Conservation (phyloP, 2,888 invertebrate genomes). For the Magallana nippona region DNA sequence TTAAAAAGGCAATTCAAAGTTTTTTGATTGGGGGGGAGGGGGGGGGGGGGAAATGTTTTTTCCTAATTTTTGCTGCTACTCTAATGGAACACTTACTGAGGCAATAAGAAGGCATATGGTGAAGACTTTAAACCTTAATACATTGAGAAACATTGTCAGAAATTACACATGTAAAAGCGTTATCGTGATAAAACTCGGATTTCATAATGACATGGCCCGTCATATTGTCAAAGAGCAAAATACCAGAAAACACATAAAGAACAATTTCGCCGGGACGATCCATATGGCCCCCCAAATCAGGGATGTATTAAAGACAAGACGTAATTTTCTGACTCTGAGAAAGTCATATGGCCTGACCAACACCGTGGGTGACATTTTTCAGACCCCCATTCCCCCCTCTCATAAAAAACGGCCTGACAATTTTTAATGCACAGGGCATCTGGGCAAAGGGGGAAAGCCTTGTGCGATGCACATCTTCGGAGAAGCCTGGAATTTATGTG, state of each 20-base stretch:
- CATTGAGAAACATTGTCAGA: conserved; percentile 24
- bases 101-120: background rate
- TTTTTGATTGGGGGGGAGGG: too few species aligned
- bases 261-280: background rate
- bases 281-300: conserved; percentile 1
- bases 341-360: conserved; percentile 18
- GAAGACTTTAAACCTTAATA: background rate
- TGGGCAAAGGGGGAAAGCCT: background rate
- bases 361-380: conserved; percentile 28
- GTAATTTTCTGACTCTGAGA: background rate
- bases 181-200: conserved; percentile 13
- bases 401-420: conserved; percentile 27
- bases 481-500: conserved; percentile 10
- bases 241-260: conserved; percentile 29
- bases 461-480: conserved; percentile 17
- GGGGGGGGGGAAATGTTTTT: too few species aligned
- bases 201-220: conserved; percentile 6
- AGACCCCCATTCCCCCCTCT: conserved; percentile 29
- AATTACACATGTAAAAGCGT: conserved; percentile 4
- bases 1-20: too few species aligned
- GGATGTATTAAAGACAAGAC: background rate
- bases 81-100: background rate
- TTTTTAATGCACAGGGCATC: conserved; percentile 15
- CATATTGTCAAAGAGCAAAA: conserved; percentile 15
- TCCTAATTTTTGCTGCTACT: too few species aligned